A percentile compares a stretch with the other conserved stretches of the same genome.
phyloP scores from a whole-genome alignment of 2,113 vertebrate species.

The Microcebus griseorufus region DNA sequence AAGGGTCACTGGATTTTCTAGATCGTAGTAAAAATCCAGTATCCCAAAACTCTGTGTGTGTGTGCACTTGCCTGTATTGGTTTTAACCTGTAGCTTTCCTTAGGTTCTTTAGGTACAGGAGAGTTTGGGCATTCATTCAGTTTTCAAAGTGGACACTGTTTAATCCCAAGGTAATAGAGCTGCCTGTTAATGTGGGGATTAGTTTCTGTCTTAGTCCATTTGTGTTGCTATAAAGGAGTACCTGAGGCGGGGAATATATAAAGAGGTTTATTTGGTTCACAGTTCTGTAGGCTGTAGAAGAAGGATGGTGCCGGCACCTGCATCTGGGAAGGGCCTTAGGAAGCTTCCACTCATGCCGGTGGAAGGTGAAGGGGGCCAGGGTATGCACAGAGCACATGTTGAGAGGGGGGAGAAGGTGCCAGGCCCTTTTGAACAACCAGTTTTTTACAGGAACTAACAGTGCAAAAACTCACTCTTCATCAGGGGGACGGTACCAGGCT shows the following conservation, averaged over 20 bases:
- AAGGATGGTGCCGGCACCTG: background rate
- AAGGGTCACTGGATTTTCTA: background rate
- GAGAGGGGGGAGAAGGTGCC: background rate
- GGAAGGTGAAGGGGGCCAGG: background rate
- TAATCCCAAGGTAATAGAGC: background rate
- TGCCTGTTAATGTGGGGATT: background rate
- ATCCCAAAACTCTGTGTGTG: background rate
- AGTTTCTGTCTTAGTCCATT: background rate
- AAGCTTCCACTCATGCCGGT: background rate
- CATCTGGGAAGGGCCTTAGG: background rate
- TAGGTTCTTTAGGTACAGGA: background rate
- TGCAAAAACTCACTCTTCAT: background rate
- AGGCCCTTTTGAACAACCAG: background rate
- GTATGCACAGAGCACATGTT: background rate
- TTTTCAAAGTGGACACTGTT: background rate
- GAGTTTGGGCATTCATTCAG: background rate
- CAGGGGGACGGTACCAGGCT: background rate
- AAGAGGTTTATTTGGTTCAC: background rate
- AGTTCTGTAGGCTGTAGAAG: background rate
- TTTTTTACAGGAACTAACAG: background rate
- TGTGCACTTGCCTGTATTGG: fast-evolving
- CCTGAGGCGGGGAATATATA: background rate
- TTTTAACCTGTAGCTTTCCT: background rate
- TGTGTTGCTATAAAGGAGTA: background rate
- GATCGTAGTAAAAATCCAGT: background rate